These are phyloP conservation scores for Furnarius figulus DNA, from an alignment of 2,113 vertebrate genomes.

Conservation along the genomic window DNA sequence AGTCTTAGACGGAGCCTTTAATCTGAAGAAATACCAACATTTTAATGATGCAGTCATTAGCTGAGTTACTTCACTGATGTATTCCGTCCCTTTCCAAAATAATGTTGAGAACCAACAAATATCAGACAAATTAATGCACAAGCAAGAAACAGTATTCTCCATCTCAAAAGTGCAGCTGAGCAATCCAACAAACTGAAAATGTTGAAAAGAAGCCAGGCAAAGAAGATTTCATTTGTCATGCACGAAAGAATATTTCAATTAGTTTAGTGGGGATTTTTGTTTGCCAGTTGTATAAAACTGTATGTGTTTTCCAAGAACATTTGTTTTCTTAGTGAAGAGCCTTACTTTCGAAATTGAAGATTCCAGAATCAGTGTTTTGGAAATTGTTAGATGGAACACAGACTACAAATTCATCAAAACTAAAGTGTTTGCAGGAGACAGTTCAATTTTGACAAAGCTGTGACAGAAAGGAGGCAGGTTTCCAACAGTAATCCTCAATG, in stretches of 20 bases:
- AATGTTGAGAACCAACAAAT: background rate
- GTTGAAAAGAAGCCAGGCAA: background rate
- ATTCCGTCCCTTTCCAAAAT: background rate
- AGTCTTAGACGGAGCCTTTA: background rate
- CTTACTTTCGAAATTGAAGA: background rate
- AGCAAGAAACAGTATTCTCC: background rate
- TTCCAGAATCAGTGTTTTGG: background rate
- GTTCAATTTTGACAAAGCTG: background rate
- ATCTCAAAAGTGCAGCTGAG: background rate
- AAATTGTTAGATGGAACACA: background rate
- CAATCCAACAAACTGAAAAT: background rate
- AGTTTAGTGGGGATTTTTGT: background rate
- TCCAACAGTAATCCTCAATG: background rate
- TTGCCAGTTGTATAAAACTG: background rate
- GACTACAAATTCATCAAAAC: background rate
- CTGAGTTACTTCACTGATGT: background rate
- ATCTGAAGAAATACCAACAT: background rate
- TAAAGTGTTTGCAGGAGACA: background rate
- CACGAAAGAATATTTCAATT: conserved; percentile 10
- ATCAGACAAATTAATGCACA: background rate
- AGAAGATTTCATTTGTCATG: background rate
- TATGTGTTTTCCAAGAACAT: background rate
- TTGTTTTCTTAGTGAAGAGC: background rate
- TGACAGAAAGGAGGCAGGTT: background rate
- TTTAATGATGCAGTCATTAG: background rate